Conservation (phyloP, 2,113 vertebrate genomes). For the Neolamprologus cancellatus region DNA sequence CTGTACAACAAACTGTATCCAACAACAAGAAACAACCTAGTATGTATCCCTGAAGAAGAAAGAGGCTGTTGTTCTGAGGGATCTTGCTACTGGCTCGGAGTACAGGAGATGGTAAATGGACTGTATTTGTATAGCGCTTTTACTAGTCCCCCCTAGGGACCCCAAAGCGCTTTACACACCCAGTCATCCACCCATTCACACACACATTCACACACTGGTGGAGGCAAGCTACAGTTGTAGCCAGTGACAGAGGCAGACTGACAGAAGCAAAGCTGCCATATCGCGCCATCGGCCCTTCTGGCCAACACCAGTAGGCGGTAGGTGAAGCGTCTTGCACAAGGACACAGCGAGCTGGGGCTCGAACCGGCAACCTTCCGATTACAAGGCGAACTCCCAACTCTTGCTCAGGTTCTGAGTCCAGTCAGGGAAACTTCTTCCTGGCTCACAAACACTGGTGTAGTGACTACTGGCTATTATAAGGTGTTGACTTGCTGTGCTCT, state of each 20-base stretch:
- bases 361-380: accelerated
- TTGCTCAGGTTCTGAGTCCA: background rate
- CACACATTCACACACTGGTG: background rate
- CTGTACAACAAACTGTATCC: background rate
- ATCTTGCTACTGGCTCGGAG: background rate
- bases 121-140: background rate
- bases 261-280: background rate
- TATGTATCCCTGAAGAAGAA: background rate
- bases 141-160: background rate
- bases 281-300: background rate
- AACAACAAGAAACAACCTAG: background rate
- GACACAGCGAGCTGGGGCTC: background rate
- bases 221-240: background rate
- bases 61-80: background rate
- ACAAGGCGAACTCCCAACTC: background rate
- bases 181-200: background rate
- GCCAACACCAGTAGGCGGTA: background rate
- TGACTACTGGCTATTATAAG: background rate
- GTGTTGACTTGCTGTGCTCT: background rate
- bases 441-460: background rate
- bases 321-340: accelerated
- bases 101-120: background rate
- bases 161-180: background rate
- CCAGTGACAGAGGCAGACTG: background rate
- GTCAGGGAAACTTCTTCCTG: background rate